These are phyloP conservation scores for Polia nebulosa DNA, from an alignment of 2,888 invertebrate species.

Conservation along the genomic window DNA sequence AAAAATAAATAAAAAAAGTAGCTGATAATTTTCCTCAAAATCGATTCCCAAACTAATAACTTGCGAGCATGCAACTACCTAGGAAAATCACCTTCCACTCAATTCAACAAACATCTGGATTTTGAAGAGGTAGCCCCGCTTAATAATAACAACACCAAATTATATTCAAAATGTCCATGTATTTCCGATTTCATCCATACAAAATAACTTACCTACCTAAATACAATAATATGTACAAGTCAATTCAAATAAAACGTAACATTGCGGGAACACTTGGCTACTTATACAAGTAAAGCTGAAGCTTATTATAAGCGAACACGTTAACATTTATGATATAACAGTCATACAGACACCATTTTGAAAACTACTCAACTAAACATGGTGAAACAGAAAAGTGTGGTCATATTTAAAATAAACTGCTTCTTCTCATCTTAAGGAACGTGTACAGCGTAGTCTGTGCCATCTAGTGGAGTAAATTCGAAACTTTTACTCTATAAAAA, in stretches of 20 bases:
- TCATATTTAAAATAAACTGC: too few relatives aligned
- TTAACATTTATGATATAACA: slow-evolving; percentile 12
- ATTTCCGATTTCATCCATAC: slow-evolving; percentile 50
- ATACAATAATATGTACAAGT: slow-evolving; percentile 59
- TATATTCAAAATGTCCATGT: slow-evolving; percentile 38
- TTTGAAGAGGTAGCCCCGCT: background rate
- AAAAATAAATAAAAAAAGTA: too few relatives aligned
- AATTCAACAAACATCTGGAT: background rate
- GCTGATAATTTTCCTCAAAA: too few relatives aligned
- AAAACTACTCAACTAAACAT: slow-evolving; percentile 17
- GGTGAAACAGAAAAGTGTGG: too few relatives aligned
- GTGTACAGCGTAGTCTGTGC: too few relatives aligned
- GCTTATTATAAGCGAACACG: slow-evolving; percentile 3
- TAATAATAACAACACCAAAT: slow-evolving; percentile 8
- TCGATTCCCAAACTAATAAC: too few relatives aligned
- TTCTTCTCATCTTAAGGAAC: too few relatives aligned
- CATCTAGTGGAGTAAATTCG: too few relatives aligned
- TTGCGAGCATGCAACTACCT: background rate
- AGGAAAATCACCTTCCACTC: background rate
- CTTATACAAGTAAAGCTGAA: slow-evolving; percentile 10
- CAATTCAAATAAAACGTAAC: slow-evolving; percentile 36
- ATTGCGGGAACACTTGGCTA: slow-evolving; percentile 25
- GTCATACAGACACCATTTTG: slow-evolving; percentile 14
- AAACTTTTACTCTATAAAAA: too few relatives aligned
- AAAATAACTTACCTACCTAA: slow-evolving; percentile 51